Evolutionary conservation across 2,113 vertebrate genomes (phyloP).

Genomic region (Nesoenas mayeri): DNA sequence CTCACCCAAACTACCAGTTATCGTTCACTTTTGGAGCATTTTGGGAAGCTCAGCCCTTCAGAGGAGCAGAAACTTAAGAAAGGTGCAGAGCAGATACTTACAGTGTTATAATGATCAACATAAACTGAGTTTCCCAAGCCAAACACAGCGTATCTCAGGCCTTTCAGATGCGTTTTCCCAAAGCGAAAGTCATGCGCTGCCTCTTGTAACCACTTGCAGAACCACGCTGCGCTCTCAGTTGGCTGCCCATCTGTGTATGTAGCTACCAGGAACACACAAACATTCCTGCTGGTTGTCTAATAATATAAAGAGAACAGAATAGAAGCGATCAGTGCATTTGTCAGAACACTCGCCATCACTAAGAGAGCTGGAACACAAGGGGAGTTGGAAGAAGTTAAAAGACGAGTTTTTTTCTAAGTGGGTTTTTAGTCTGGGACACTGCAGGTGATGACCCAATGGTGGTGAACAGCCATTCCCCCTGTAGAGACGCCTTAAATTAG

Average conservation of each 20-base stretch:
- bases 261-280: slow-evolving; percentile 90
- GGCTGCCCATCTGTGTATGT: slow-evolving; percentile 89
- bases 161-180: slow-evolving; percentile 85
- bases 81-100: slow-evolving; percentile 37
- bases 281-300: slow-evolving; percentile 77
- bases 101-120: slow-evolving; percentile 86
- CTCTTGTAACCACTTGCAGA: slow-evolving; percentile 94
- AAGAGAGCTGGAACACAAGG: background rate
- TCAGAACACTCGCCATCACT: background rate
- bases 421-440: background rate
- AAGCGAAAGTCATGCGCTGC: slow-evolving; percentile 89
- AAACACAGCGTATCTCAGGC: slow-evolving; percentile 89
- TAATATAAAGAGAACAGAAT: background rate
- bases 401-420: background rate
- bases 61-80: background rate
- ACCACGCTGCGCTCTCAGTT: slow-evolving; percentile 85
- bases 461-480: background rate
- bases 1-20: background rate
- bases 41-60: too few relatives aligned
- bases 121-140: slow-evolving; percentile 92
- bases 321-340: background rate
- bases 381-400: background rate
- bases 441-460: background rate
- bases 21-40: rapidly evolving
- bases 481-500: background rate